Evolutionary conservation across 2,888 invertebrate species (phyloP).

Genomic region (Andrena flavipes): DNA sequence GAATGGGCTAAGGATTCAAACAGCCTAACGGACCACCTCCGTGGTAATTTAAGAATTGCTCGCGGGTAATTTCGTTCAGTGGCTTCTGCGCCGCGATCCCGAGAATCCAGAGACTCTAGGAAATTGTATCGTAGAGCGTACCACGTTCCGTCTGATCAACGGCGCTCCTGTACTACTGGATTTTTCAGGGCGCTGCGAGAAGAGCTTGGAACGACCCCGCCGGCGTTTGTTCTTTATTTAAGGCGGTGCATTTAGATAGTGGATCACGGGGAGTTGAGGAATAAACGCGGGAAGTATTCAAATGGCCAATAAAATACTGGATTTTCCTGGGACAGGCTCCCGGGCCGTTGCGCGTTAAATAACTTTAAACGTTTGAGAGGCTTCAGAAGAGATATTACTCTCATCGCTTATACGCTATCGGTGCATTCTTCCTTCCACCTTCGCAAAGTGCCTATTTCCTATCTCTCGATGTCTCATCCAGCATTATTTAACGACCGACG

Average conservation of each 20-base stretch:
- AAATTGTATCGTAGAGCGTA: neutral
- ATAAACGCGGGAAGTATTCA: slow-evolving; percentile 20
- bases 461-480: neutral
- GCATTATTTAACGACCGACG: too few species aligned
- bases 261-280: neutral
- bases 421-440: neutral
- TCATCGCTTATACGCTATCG: slow-evolving; percentile 9
- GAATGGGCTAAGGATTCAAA: neutral
- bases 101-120: neutral
- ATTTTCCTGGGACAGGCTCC: neutral
- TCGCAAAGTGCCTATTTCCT: neutral
- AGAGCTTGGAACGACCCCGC: neutral
- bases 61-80: neutral
- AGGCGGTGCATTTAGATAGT: neutral
- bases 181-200: neutral
- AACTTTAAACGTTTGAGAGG: slow-evolving; percentile 16
- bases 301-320: slow-evolving; percentile 23
- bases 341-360: slow-evolving; percentile 14
- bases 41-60: neutral
- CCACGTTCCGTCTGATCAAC: neutral
- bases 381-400: slow-evolving; percentile 10
- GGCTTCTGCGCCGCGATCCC: neutral
- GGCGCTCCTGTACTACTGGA: slow-evolving; percentile 1
- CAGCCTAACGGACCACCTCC: neutral
- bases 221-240: slow-evolving; percentile 21